Base-by-base conservation (phyloP, 2,113 vertebrate genomes). In the Tragulus kanchil region DNA sequence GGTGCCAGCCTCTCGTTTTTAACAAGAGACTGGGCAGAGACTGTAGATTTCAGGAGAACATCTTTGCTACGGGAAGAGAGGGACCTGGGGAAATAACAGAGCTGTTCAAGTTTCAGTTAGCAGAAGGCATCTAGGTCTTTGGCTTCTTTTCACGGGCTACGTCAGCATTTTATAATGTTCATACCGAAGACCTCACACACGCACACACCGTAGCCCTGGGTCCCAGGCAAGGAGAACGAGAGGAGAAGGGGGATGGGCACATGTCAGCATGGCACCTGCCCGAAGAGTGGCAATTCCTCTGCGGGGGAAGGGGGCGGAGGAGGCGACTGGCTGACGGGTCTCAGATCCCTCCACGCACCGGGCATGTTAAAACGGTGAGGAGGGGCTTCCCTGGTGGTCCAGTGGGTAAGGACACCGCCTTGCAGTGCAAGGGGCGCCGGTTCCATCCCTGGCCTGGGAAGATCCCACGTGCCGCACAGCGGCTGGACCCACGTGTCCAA, bases 281-380 rank as follows among this genome's bases (percentile, higher is more conserved):
- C 82, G 48, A 10, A 1, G 65, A 94, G 42, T 23, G 5, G 71
- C 1, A 19, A 85, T 45, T 45, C 21, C 28, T 13, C 1, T 1
- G 17, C 26, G 48, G 50, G 59, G 23, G 11, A 3, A 42, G 5
- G 0, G 3, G 25, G 17, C 3, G 0, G 25, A 52, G 2, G 1
- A 1, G 15, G 25, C 84, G n/a, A 50, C 94, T 17, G 64, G 59
- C 0, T 1, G 75, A 21, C 21, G 23, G 52, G 6, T 28, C 52
- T 69, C 36, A 0, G 11, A 15, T 14, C 64, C 69, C 58, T 31
- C 1, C 5, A 36, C 50, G 64, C 5, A 1, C 12, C 13, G 1
- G 14, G 36, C 17, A 23, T 14, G 0, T 19, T 4, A 14, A 10
- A 64, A 15, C 16, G 12, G n/a, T 0, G 15, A 67, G 42, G 67